Base-by-base conservation (phyloP, 1,140 invertebrate genomes). In the Papilio dardanus region DNA sequence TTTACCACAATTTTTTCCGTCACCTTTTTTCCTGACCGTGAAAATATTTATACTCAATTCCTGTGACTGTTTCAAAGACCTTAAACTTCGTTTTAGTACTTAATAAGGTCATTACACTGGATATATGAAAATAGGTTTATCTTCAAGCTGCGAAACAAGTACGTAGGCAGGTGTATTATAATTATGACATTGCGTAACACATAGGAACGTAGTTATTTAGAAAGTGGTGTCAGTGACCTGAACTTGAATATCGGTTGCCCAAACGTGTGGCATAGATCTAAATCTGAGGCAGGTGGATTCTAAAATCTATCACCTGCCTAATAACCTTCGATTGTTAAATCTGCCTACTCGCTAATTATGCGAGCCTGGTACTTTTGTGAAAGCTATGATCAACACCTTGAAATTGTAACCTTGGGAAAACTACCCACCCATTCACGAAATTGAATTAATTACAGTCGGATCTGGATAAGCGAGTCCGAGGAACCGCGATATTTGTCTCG, bases 271-370 rank as follows among this genome's bases (percentile, higher is more conserved):
- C 16, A 40, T n/a, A 69, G 67, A 69, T 69, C 67, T 69, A 21
- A 69, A 69, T 69, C 67, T 69, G 28, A 42, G 67, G 21, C 67
- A 69, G 67, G 67, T 37, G 35, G n/a, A 37, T 33, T 66, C 21
- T 8, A 6, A 30, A 66, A 66, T 66, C 65, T 66, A 66, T 35
- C 67, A 69, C 67, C 67, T 69, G 67, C 21, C 67, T 21, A 35
- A 37, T 21, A 35, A 37, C 67, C 67, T 69, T 69, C 67, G 67
- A 69, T 69, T 69, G 35, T 37, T 69, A 69, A 69, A 69, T 69
- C 67, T 69, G 35, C 31, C 16, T 69, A n/a, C 33, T 37, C 7
- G 12, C 31, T 69, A 37, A 68, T 68, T 69, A 69, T 69, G 35
- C 10, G 19, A 35, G 19, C 67, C 33, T 69, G 19, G 67, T 69